Base-by-base conservation (phyloP, 2,888 invertebrate species). In the Andrena hattorfiana region DNA sequence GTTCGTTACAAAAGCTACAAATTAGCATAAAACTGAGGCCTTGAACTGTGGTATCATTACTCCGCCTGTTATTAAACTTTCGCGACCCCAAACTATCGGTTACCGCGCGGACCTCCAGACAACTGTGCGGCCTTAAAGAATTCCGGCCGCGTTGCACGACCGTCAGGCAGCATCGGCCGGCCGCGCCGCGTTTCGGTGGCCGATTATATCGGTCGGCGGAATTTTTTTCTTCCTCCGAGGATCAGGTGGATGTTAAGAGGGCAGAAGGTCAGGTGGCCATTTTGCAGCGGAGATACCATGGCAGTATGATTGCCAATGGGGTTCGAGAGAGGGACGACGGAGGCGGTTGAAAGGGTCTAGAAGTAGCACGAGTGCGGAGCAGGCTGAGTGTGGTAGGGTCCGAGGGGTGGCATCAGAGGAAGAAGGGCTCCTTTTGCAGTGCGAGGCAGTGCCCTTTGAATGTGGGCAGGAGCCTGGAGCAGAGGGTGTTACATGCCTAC, bases 271-370 rank as follows among this genome's bases (percentile, higher is more conserved):
- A 89, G 89, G 90, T 90, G 87, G 92, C 91, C 92, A 92, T 92
- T 92, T 92, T 92, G 90, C 88, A 76, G 83, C 77, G 81, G 85
- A 88, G 90, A 90, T 90, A 90, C 90, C 87, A 91, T 90, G 87
- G 90, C 89, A 88, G 89, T 85, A 87, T 87, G 88, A 88, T 89
- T 89, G 88, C 89, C 89, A 89, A 89, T 89, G 88, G 89, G 89
- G 86, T 89, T 85, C 84, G 87, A 89, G 87, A 78, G 74, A 82
- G 80, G 79, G 81, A 88, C 76, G 85, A 75, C 77, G 84, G 84
- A 81, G 86, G 85, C 78, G 84, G 82, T 81, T 85, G 80, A 84
- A 81, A 77, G 85, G 87, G 81, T 86, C 87, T 85, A 80, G 84
- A 81, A 83, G 88, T 86, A 83, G 77, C 77, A 81, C 84, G 84